These are phyloP conservation scores for Branchipolynoe longqiensis DNA, from an alignment of 2,888 invertebrate genomes.

Conservation along the genomic window DNA sequence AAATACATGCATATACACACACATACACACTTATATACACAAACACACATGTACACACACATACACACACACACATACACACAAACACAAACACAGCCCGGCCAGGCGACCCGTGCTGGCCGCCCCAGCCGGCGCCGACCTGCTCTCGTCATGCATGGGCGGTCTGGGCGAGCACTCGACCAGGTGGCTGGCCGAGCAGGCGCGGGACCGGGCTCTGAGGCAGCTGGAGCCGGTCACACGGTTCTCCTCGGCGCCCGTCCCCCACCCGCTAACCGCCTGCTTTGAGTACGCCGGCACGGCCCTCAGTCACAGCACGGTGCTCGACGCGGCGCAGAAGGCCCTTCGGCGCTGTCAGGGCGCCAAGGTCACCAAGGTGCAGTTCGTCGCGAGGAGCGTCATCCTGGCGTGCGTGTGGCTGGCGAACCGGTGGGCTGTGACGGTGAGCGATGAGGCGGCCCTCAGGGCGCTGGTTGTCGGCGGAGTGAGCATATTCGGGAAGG, in stretches of 20 bases:
- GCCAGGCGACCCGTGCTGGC: neutral
- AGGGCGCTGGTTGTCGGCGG: neutral
- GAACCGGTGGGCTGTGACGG: slow-evolving; percentile 22
- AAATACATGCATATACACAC: no score
- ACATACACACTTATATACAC: no score
- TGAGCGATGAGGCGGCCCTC: slow-evolving; percentile 14
- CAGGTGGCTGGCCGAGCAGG: slow-evolving; percentile 43
- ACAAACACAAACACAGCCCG: no score
- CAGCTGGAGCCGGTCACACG: slow-evolving; percentile 6
- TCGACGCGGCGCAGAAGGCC: neutral
- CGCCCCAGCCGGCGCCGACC: neutral
- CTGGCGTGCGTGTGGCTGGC: slow-evolving; percentile 18
- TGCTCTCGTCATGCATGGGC: slow-evolving; percentile 45
- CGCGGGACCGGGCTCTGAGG: slow-evolving; percentile 16
- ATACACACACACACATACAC: no score
- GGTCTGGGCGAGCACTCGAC: slow-evolving; percentile 29
- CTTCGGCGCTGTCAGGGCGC: neutral
- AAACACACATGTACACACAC: no score
- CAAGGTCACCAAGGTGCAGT: neutral
- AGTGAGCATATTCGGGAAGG: slow-evolving; percentile 12
- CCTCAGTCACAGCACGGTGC: slow-evolving; percentile 42
- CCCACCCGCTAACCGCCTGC: neutral
- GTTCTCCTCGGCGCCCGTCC: neutral
- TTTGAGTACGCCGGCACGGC: slow-evolving; percentile 28
- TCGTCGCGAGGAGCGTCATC: slow-evolving; percentile 13